Percentiles rank a stretch among this genome's conserved stretches.
Evolutionary conservation across 2,113 vertebrate genomes (phyloP).

Genomic region (Calonectris borealis): DNA sequence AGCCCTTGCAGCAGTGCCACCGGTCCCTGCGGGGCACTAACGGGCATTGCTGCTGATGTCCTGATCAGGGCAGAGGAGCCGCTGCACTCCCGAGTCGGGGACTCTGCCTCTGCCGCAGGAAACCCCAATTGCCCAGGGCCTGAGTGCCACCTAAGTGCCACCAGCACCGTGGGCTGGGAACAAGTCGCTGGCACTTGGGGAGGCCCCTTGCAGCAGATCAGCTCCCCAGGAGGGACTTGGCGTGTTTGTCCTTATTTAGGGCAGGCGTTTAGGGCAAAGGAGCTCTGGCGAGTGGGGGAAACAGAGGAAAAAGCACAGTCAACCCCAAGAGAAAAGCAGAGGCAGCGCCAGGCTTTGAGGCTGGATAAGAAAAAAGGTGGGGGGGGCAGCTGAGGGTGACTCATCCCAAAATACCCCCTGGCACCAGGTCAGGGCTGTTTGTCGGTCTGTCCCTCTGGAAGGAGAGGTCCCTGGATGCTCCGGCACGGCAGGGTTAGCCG

Average conservation of each 20-base stretch:
- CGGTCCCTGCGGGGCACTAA: background rate
- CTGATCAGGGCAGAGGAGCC: background rate
- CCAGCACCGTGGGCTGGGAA: background rate
- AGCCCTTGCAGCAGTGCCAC: too few species aligned
- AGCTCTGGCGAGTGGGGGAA: background rate
- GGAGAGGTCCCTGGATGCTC: background rate
- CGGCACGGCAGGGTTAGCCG: rapidly evolving
- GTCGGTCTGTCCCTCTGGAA: background rate
- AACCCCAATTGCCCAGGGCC: background rate
- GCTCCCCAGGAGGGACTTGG: background rate
- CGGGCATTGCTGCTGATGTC: background rate
- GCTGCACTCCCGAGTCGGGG: background rate
- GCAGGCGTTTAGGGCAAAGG: background rate
- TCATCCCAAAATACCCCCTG: background rate
- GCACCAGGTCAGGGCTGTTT: background rate
- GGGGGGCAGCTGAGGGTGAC: background rate
- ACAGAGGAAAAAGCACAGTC: background rate
- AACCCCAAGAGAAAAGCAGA: background rate
- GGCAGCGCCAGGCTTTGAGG: background rate
- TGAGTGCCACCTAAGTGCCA: background rate
- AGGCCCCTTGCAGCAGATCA: background rate
- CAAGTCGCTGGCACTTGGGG: background rate
- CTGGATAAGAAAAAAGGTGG: background rate
- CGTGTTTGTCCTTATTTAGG: background rate
- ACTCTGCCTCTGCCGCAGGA: background rate